Percentiles rank a stretch among this genome's conserved stretches.
Conservation (phyloP, 2,113 vertebrate species). For the Platysteira castanea region DNA sequence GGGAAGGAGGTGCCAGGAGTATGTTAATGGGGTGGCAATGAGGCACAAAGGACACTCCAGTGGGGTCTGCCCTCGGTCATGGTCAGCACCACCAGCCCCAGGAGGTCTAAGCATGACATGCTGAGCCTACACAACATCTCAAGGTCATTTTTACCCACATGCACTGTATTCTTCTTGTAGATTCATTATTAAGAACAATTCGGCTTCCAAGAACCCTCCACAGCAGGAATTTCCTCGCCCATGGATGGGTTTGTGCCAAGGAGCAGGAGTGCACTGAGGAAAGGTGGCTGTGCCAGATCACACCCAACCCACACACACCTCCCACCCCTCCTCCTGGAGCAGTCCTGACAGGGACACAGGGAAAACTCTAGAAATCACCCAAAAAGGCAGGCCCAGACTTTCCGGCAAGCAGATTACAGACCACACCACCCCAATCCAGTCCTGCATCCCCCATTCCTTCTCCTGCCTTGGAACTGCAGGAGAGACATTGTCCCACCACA, state of each 20-base stretch:
- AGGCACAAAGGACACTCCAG: background rate
- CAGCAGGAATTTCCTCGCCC: background rate
- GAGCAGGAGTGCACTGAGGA: background rate
- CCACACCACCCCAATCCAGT: rapidly evolving
- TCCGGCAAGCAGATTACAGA: background rate
- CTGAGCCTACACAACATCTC: background rate
- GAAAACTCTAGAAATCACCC: background rate
- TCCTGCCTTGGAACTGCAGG: background rate
- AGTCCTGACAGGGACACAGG: background rate
- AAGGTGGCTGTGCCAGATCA: background rate
- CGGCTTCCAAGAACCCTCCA: background rate
- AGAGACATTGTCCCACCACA: background rate
- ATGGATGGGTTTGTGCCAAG: background rate
- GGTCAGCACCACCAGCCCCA: background rate
- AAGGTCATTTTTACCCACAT: background rate
- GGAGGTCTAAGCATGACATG: rapidly evolving
- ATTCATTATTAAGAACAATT: background rate
- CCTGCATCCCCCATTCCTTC: background rate
- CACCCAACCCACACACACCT: background rate
- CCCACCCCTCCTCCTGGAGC: background rate
- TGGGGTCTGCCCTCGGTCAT: background rate
- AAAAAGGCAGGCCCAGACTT: background rate
- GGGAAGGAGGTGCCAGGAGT: background rate
- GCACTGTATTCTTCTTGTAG: background rate
- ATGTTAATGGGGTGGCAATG: background rate